Conservation (phyloP, 2,797 vertebrate genomes). For the Pampus argenteus region DNA sequence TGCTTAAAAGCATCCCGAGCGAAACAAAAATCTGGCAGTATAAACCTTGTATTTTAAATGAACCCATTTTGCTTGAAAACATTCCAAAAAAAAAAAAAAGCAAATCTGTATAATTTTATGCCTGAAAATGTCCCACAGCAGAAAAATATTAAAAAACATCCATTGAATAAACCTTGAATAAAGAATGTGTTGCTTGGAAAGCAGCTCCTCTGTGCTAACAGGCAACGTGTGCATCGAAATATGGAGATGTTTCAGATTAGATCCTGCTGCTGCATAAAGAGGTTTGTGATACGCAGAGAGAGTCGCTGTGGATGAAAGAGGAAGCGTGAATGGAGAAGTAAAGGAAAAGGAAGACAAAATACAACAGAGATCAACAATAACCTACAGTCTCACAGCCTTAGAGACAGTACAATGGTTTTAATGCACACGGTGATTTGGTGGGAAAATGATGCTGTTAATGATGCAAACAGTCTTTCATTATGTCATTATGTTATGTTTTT, state of each 20-base stretch:
- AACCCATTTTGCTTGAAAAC: slow-evolving; percentile 2
- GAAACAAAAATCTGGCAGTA: background rate
- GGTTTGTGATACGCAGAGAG: background rate
- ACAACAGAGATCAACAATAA: background rate
- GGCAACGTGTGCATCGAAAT: background rate
- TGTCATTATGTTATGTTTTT: too few relatives aligned
- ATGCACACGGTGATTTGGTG: too few relatives aligned
- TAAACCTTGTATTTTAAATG: slow-evolving; percentile 9
- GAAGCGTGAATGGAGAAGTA: background rate
- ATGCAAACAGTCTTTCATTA: too few relatives aligned
- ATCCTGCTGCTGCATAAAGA: slow-evolving; percentile 16
- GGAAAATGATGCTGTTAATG: background rate
- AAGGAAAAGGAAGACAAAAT: background rate
- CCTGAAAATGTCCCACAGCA: slow-evolving; percentile 6
- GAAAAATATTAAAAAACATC: slow-evolving; percentile 1
- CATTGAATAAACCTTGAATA: slow-evolving; percentile 16
- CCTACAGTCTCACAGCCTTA: too few relatives aligned
- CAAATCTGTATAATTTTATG: slow-evolving; percentile 11
- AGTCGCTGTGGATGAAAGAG: too few relatives aligned
- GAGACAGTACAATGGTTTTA: background rate
- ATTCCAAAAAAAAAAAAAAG: background rate
- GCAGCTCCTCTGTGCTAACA: slow-evolving; percentile 2
- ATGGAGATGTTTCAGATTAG: slow-evolving; percentile 12
- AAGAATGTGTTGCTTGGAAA: background rate
- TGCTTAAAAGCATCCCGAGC: background rate